Conservation (phyloP, 2,888 invertebrate genomes). For the Venustoraphidia nigricollis region DNA sequence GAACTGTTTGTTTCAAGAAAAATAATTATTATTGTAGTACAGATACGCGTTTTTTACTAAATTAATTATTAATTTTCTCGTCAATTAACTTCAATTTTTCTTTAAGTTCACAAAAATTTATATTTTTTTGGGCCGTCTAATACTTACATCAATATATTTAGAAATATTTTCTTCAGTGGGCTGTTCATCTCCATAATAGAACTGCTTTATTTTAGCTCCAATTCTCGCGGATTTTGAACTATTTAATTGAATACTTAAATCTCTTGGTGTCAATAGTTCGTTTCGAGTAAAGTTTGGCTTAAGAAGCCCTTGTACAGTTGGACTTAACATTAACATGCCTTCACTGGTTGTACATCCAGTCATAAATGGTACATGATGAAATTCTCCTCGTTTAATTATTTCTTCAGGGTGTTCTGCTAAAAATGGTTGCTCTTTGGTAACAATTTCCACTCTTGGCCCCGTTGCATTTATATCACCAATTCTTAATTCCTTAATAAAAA, state of each 20-base stretch:
- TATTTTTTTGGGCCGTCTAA: no score
- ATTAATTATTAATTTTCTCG: no score
- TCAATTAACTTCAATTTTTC: no score
- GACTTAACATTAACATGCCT: not conserved
- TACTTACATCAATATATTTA: slow-evolving; percentile 18
- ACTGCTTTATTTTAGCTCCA: slow-evolving; percentile 25
- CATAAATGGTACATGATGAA: not conserved
- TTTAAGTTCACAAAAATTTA: no score
- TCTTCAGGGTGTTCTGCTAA: not conserved
- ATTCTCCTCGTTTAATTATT: slow-evolving; percentile 1
- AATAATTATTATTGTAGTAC: not conserved
- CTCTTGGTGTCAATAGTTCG: slow-evolving; percentile 22
- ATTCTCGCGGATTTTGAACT: slow-evolving; percentile 18
- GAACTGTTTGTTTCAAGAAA: slow-evolving; percentile 14
- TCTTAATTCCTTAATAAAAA: no score
- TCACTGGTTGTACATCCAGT: slow-evolving; percentile 1
- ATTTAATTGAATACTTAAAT: slow-evolving; percentile 19
- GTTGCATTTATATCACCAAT: no score
- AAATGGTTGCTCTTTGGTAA: slow-evolving; percentile 9
- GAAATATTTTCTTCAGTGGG: slow-evolving; percentile 24
- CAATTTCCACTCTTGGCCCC: no score
- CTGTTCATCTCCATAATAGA: slow-evolving; percentile 29
- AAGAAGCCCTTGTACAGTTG: no score
- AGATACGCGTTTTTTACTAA: no score
- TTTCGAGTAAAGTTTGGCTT: slow-evolving; percentile 15